Conservation (phyloP, 2,113 vertebrate species). For the Aegypius monachus region DNA sequence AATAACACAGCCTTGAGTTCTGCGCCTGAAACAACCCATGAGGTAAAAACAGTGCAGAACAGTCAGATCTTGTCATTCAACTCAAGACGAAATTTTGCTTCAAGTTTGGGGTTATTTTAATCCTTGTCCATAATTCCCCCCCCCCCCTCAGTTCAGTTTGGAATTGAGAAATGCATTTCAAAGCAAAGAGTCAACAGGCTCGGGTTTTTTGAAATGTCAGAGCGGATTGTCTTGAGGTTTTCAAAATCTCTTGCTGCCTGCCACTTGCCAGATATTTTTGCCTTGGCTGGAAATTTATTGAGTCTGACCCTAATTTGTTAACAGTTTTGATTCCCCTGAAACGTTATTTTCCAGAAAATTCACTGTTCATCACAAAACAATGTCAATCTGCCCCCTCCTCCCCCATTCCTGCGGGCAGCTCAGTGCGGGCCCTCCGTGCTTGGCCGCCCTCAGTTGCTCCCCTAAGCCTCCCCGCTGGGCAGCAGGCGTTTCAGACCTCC, state of each 20-base stretch:
- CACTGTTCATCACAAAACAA: not conserved
- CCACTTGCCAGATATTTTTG: not conserved
- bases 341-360: not conserved
- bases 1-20: not conserved
- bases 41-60: not conserved
- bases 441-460: fast-evolving
- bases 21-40: fast-evolving
- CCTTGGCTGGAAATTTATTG: not conserved
- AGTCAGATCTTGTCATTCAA: not conserved
- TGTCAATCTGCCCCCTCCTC: not conserved
- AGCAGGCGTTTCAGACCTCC: not conserved
- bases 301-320: not conserved
- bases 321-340: not conserved
- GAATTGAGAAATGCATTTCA: not conserved
- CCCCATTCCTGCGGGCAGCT: not conserved
- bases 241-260: not conserved
- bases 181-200: not conserved
- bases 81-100: not conserved
- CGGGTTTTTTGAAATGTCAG: not conserved
- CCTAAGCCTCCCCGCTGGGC: fast-evolving
- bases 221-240: not conserved
- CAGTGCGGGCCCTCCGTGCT: not conserved
- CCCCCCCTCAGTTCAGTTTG: not conserved
- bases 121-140: not conserved
- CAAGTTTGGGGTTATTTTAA: not conserved